Conservation (phyloP, 2,113 vertebrate genomes). For the Naja naja region DNA sequence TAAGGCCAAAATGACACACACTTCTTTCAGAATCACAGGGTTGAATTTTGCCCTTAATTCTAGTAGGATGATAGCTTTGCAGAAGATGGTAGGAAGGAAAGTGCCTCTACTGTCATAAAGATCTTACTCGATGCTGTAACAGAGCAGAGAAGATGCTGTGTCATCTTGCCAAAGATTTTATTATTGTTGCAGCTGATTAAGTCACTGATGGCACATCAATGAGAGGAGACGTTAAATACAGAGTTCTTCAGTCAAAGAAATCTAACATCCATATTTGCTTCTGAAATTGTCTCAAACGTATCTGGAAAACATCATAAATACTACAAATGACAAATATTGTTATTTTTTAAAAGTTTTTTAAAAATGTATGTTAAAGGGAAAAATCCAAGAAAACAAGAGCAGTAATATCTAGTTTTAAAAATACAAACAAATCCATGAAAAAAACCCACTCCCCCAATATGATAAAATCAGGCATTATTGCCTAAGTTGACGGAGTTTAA, state of each 20-base stretch:
- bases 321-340: neutral
- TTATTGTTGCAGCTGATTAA: neutral
- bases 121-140: neutral
- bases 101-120: neutral
- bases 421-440: neutral
- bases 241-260: neutral
- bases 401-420: neutral
- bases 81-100: neutral
- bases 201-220: neutral
- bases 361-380: neutral
- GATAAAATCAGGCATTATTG: neutral
- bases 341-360: neutral
- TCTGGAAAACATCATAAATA: neutral
- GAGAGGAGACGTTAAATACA: neutral
- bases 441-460: neutral
- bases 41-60: neutral
- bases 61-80: neutral
- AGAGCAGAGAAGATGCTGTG: neutral
- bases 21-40: neutral
- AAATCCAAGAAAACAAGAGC: neutral
- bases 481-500: neutral
- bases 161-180: neutral
- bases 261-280: neutral
- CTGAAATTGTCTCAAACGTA: neutral
- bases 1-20: neutral